Evolutionary conservation across 2,888 invertebrate species (phyloP), one percentile per base, ranked within the genome.

Genomic region (Philaethria dido): DNA sequence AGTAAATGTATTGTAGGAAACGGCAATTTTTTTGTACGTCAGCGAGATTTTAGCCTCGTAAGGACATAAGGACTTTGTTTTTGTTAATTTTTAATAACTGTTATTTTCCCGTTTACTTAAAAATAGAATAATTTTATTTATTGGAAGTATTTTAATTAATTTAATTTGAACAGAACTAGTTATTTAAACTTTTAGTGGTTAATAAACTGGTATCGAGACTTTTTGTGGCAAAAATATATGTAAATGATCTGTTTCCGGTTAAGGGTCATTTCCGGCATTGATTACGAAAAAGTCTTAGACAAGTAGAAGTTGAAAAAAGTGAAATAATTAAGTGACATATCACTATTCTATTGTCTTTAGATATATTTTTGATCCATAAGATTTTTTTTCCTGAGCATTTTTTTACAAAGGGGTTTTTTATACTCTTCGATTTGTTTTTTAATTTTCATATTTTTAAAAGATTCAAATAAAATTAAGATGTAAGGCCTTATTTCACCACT

Each of bases 81-180:
- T 52, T 16, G 29, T 6, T 16, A 29, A 52, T 33, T 52, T 52
- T 29, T 33, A 52, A 29, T 52, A 29, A 29, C 29, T 52, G 52
- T 52, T 52, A 52, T 52, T 52, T 52, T 11, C 16, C 29, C 52
- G 52, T 52, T 52, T 16, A 33, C 29, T 52, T 33, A 52, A 52
- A 52, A 52, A 52, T 52, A 52, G 3, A 25, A 3, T n/a, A 3
- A 16, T 29, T 29, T 52, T 52, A 11, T 16, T n/a, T 16, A 29
- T 52, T 52, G 29, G 14, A 25, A 50, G 25, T 9, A 52, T 16
- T n/a, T 50, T 25, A 50, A 25, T 50, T 50, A 25, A 9, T 29
- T 16, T 3, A 52, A 29, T 11, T 18, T 29, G 5, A 52, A 33
- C 29, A 52, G 16, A 25, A 39, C 39, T 39, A 39, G 39, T 39